Base-by-base conservation (phyloP, 2,888 invertebrate species). In the Punctoribates punctum region DNA sequence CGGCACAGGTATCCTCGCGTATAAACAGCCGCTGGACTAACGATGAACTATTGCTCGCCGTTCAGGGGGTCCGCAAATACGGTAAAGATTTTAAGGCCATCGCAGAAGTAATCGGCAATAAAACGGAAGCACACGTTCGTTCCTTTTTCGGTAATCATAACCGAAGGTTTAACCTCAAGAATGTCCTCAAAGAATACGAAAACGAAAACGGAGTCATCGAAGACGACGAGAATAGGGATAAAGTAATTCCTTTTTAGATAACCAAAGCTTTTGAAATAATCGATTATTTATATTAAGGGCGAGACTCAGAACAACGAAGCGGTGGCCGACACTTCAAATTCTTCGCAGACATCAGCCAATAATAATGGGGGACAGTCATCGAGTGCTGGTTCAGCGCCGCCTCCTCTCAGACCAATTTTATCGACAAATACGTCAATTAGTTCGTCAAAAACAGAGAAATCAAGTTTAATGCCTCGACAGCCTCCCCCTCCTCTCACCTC, bases 51-150 rank as follows among this genome's bases (percentile, higher is more conserved):
- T 86, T 94, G 38, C 86, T 97, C 82, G 96, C 94, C 23, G 93
- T 96, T 48, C 93, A 95, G 82, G 96, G 90, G 77, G 85, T 88
- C 38, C 83, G 88, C 38, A 86, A 86, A 80, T 88, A 87, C 82
- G 88, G 88, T 57, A 91, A 91, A 86, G 91, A 95, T 84, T 94
- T 93, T 84, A 89, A 93, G 85, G 93, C 94, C 42, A 96, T 97
- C 80, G 94, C 97, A 20, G 96, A 96, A 83, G 91, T 94, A 15
- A 88, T 97, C 80, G 95, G 95, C 78, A 97, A 94, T 74, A 97
- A 97, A 86, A 94, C 93, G 0, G 96, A 96, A 85, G 90, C 91
- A 73, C 96, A 96, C 83, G 88, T 97, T 67, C 90, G 94, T 79
- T 90, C 91, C 73, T 97, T 96, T 86, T 97, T 93, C 85, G 88